phyloP scores from a whole-genome alignment of 2,888 invertebrate species.

The Drosophila ezoana region DNA sequence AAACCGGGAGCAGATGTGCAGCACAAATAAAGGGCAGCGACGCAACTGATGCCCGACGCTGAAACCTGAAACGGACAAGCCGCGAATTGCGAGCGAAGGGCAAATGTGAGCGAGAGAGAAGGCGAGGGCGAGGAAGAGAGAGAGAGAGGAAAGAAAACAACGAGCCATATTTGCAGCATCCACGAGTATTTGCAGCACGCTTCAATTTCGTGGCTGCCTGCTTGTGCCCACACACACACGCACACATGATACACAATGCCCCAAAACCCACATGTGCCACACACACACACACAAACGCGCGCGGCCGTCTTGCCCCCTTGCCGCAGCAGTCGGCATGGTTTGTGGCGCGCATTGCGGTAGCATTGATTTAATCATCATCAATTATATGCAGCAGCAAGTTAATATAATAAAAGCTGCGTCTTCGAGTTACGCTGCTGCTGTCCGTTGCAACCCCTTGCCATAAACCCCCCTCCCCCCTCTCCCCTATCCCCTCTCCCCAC shows the following conservation, averaged over 20 bases:
- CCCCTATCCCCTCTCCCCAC: neutral
- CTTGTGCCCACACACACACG: constrained; percentile 18
- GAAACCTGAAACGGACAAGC: constrained; percentile 44
- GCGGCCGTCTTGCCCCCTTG: neutral
- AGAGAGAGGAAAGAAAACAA: constrained; percentile 6
- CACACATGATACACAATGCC: constrained; percentile 26
- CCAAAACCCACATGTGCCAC: constrained; percentile 13
- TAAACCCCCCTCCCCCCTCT: neutral
- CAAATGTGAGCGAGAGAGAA: neutral
- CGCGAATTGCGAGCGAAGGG: constrained; percentile 12
- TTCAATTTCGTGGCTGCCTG: constrained; percentile 43
- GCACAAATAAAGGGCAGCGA: constrained; percentile 45
- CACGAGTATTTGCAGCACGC: constrained; percentile 45
- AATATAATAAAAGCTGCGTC: constrained; percentile 79
- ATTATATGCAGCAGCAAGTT: constrained; percentile 83
- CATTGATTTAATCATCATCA: constrained; percentile 85
- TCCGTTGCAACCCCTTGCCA: constrained; percentile 2
- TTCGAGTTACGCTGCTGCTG: constrained; percentile 21
- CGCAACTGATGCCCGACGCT: constrained; percentile 5
- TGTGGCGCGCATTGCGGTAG: constrained; percentile 80
- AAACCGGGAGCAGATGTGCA: constrained; percentile 54
- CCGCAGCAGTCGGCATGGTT: neutral
- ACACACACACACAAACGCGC: neutral
- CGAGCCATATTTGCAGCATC: constrained; percentile 46
- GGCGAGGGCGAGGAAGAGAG: neutral